Percentiles rank a stretch among this genome's conserved stretches.
Conservation (phyloP, 2,888 invertebrate species). For the Trachelus stipa region DNA sequence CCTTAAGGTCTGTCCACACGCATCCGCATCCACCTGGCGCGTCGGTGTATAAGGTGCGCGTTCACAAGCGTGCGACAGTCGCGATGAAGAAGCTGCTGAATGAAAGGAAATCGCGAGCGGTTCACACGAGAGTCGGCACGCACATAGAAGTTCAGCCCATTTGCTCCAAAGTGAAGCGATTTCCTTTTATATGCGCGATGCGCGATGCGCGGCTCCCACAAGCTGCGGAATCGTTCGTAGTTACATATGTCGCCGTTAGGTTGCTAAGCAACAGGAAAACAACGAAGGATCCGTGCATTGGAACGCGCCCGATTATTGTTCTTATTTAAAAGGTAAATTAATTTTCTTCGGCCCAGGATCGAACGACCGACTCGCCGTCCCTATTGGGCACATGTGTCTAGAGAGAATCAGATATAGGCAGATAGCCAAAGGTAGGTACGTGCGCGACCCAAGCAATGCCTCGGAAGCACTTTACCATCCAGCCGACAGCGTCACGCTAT, state of each 20-base stretch:
- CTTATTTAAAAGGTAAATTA: no score
- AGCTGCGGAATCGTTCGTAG: neutral
- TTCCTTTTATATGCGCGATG: slow-evolving; percentile 54
- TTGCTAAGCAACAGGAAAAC: no score
- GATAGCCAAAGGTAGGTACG: neutral
- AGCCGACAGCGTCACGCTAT: slow-evolving; percentile 35
- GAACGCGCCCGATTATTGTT: no score
- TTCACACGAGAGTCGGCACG: slow-evolving; percentile 56
- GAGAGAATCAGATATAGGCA: no score
- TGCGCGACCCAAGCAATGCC: neutral
- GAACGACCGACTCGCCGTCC: no score
- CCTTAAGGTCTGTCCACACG: no score
- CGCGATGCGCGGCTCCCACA: slow-evolving; percentile 54
- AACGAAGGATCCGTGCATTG: fast-evolving
- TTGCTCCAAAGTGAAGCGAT: slow-evolving; percentile 57
- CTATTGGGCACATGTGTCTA: no score
- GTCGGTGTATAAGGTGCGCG: neutral
- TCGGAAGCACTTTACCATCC: slow-evolving; percentile 26
- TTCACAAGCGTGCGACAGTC: slow-evolving; percentile 58
- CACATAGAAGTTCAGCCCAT: slow-evolving; percentile 49
- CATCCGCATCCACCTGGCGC: no score
- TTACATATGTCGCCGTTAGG: neutral
- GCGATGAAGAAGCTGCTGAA: slow-evolving; percentile 57
- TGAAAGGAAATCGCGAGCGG: slow-evolving; percentile 61
- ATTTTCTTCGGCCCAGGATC: no score